Percentiles rank a stretch among this genome's conserved stretches.
Evolutionary conservation across 1,140 invertebrate species (phyloP).

Genomic region (Pseudoatta argentina): DNA sequence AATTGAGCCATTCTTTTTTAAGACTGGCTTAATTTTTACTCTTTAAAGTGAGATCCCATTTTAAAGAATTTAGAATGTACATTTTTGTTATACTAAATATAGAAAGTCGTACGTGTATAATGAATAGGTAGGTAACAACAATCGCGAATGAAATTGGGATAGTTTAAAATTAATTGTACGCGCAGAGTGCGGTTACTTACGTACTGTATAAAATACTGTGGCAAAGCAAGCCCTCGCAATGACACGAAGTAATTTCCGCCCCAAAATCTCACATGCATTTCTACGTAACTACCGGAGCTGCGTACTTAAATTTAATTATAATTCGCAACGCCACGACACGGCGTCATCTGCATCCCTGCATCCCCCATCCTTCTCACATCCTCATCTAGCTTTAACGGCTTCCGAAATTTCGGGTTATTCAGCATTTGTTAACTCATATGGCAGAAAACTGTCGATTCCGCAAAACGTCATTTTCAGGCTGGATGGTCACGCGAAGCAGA

Average conservation of each 20-base stretch:
- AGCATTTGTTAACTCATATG: conserved; percentile 49
- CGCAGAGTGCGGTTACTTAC: conserved; percentile 52
- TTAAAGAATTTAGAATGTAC: too few relatives aligned
- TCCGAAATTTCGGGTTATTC: conserved; percentile 29
- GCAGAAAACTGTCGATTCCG: conserved; percentile 57
- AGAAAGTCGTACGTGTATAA: neutral
- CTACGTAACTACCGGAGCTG: conserved; percentile 74
- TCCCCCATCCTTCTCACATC: conserved; percentile 21
- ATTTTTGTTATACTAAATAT: neutral
- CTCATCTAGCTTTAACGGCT: conserved; percentile 48
- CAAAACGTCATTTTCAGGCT: conserved; percentile 48
- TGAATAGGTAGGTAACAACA: neutral
- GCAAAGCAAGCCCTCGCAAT: conserved; percentile 40
- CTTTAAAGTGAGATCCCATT: too few relatives aligned
- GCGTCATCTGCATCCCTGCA: conserved; percentile 74
- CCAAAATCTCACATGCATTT: conserved; percentile 75
- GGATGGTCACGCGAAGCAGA: conserved; percentile 11
- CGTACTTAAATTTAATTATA: conserved; percentile 81
- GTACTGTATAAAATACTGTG: conserved; percentile 35
- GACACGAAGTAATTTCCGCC: conserved; percentile 72
- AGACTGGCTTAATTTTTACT: too few relatives aligned
- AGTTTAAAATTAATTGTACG: conserved; percentile 34
- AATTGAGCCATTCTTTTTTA: too few relatives aligned
- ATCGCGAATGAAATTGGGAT: conserved; percentile 16
- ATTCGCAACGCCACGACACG: conserved; percentile 69